phyloP scores from a whole-genome alignment of 2,888 invertebrate genomes.

The Drosophila paracracens region DNA sequence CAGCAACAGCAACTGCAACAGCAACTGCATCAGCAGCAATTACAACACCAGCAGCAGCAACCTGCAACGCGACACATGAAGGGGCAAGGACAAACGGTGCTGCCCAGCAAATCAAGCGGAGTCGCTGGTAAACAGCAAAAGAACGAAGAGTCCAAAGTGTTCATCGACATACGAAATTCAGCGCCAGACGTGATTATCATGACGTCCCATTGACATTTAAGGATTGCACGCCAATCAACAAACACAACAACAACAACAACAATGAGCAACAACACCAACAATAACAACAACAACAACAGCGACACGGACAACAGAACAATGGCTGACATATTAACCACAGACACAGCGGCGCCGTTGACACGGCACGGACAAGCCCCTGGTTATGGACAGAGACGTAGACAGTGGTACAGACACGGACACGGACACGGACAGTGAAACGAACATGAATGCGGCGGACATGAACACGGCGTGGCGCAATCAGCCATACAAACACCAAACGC shows the following conservation, averaged over 20 bases:
- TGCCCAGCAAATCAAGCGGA: conserved; percentile 20
- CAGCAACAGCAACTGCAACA: conserved; percentile 82
- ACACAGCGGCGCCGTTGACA: conserved; percentile 60
- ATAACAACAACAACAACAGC: conserved; percentile 16
- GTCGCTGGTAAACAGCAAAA: conserved; percentile 59
- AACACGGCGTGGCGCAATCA: conserved; percentile 61
- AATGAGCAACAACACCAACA: conserved; percentile 27
- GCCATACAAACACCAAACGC: conserved; percentile 45
- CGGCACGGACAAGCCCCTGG: conserved; percentile 50
- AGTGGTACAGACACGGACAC: conserved; percentile 1
- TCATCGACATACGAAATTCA: conserved; percentile 94
- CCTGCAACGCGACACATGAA: conserved; percentile 56
- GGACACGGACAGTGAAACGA: conserved; percentile 34
- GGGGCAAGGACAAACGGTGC: conserved; percentile 41
- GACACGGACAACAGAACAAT: conserved; percentile 49
- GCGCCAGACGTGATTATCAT: conserved; percentile 95
- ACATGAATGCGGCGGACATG: conserved; percentile 29
- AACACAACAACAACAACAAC: conserved; percentile 25
- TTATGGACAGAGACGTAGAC: conserved; percentile 11
- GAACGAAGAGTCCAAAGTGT: conserved; percentile 87
- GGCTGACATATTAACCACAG: conserved; percentile 73
- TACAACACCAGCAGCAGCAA: conserved; percentile 68
- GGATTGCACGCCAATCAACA: conserved; percentile 77
- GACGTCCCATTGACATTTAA: conserved; percentile 89
- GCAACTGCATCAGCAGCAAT: conserved; percentile 80